Evolutionary conservation across 2,888 invertebrate species (phyloP), one percentile per base, ranked within the genome.

Genomic region (Dryomyza anilis): DNA sequence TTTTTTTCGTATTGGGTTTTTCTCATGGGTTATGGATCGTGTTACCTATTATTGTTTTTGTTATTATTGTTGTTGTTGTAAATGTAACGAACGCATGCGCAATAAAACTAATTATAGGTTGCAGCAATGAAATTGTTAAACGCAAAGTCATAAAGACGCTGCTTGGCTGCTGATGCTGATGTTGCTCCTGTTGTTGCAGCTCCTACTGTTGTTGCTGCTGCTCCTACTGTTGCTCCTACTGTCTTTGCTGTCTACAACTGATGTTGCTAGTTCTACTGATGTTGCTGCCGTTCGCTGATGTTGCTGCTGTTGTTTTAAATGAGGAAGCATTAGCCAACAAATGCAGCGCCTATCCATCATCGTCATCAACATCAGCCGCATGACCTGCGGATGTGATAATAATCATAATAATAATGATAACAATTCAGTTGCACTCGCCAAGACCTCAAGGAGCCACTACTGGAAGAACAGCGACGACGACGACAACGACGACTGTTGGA

Each of bases 41-140:
- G 16, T n/a, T 16, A 43, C 33, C 2, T 33, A 10, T 16, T 55
- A 23, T 39, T 43, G 27, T 27, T 12, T 52, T 39, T 61, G 25
- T 61, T 61, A 19, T 27, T 52, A 5, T 52, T 1, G 10, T 23
- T 27, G 39, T 39, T 25, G 50, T 52, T 58, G 19, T 21, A 27
- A n/a, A 43, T 58, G 46, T 21, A 19, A 2, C 33, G 23, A 52
- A 60, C 64, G 64, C 64, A 46, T 64, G 43, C 43, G 46, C 59
- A 59, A 45, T 61, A 65, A 61, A 48, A 57, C 48, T 65, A 65
- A 65, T 65, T 65, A 43, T 45, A 65, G 23, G 65, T 65, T 61
- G 43, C 16, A 36, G 46, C 63, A 63, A 63, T 63, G 36, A 63
- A 58, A 45, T 45, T 45, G 19, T 58, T 58, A 55, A 53, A 52